phyloP scores from a whole-genome alignment of 1,140 invertebrate species.

The Dryas iulia region DNA sequence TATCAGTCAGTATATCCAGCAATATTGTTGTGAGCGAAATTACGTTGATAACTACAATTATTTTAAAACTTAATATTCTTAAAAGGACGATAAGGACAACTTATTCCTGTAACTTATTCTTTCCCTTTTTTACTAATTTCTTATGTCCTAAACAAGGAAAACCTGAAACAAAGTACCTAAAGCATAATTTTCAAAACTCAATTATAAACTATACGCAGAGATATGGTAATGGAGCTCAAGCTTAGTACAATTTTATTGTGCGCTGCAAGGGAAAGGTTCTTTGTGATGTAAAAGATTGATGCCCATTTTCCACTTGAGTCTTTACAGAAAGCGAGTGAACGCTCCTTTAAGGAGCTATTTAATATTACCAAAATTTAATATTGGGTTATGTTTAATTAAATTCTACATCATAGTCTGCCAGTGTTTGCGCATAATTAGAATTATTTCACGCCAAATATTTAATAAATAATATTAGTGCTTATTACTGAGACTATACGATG shows the following conservation, averaged over 20 bases:
- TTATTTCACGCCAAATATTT: neutral
- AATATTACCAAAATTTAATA: neutral
- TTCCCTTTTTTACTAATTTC: no score
- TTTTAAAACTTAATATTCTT: no score
- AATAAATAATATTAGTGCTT: no score
- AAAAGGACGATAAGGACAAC: no score
- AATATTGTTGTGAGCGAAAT: no score
- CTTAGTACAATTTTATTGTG: constrained; percentile 38
- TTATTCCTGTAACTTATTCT: no score
- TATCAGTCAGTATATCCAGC: no score
- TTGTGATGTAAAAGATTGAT: constrained; percentile 60
- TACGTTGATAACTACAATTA: no score
- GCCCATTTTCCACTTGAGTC: constrained; percentile 40
- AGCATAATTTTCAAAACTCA: neutral
- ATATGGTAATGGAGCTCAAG: neutral
- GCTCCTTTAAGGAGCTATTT: neutral
- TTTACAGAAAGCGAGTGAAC: constrained; percentile 21
- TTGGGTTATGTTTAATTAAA: neutral
- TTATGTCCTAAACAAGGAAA: no score
- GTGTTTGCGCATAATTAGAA: neutral
- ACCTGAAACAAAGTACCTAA: no score
- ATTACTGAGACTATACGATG: no score
- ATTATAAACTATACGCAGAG: neutral
- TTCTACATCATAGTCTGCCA: neutral
- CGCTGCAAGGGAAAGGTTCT: constrained; percentile 33